Conservation (phyloP, 2,113 vertebrate species). For the Talpa occidentalis region DNA sequence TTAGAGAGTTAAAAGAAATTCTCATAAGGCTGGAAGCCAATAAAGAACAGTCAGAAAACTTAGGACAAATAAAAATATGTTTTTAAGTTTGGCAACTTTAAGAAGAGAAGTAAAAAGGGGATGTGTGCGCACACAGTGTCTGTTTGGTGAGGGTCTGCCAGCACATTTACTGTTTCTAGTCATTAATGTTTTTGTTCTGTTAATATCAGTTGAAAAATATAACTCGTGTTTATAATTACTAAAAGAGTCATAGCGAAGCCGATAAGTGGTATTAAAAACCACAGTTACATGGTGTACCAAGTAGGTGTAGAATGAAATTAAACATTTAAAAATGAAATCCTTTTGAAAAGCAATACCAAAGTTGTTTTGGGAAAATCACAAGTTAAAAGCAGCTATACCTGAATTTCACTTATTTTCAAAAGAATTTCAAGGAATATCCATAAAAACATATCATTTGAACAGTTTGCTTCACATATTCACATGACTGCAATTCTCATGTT, state of each 20-base stretch:
- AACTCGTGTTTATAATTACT: constrained; percentile 46
- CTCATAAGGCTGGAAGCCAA: neutral
- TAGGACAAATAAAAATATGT: neutral
- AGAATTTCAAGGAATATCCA: neutral
- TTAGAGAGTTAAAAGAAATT: constrained; percentile 26
- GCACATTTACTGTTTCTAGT: neutral
- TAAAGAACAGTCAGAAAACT: neutral
- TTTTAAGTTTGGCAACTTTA: constrained; percentile 1
- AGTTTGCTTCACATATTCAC: constrained; percentile 25
- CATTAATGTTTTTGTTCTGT: constrained; percentile 1
- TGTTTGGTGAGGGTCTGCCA: neutral
- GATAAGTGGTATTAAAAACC: constrained; percentile 38
- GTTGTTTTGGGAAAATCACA: neutral
- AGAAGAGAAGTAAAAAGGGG: neutral
- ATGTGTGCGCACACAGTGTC: neutral
- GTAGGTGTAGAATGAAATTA: neutral
- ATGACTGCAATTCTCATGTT: constrained; percentile 26
- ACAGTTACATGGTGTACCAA: neutral
- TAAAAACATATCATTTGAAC: constrained; percentile 39
- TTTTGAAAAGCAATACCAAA: constrained; percentile 19
- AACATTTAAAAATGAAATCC: constrained; percentile 33
- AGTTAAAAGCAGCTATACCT: neutral
- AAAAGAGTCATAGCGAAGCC: constrained; percentile 13
- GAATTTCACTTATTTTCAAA: constrained; percentile 45
- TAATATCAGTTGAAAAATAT: constrained; percentile 41